Percentiles rank a stretch among this genome's conserved stretches.
phyloP scores from a whole-genome alignment of 2,113 vertebrate species.

The Carassius carassius region DNA sequence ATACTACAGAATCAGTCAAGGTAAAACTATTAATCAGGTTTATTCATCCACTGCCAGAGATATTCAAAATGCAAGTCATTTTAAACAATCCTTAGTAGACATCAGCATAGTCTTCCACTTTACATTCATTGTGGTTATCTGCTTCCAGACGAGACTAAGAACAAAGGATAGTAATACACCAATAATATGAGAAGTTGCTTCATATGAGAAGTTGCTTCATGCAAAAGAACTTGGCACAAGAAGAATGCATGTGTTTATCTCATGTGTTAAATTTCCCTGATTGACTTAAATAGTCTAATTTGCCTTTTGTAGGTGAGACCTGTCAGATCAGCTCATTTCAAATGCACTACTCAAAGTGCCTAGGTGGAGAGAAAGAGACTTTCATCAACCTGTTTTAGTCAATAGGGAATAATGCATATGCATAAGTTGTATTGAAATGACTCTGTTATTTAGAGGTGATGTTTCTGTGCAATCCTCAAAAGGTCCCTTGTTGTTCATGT shows the following conservation, averaged over 20 bases:
- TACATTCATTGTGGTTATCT: conserved; percentile 44
- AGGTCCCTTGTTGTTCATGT: conserved; percentile 69
- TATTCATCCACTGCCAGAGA: not conserved
- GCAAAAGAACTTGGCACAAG: conserved; percentile 61
- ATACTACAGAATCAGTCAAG: conserved; percentile 15
- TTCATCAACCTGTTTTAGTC: conserved; percentile 74
- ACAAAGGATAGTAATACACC: not conserved
- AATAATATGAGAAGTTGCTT: conserved; percentile 32
- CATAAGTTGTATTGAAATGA: conserved; percentile 78
- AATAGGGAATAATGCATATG: conserved; percentile 79
- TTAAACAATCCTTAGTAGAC: conserved; percentile 23
- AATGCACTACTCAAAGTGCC: conserved; percentile 67
- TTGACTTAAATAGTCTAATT: conserved; percentile 79
- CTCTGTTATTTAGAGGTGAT: conserved; percentile 69
- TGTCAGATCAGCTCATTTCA: conserved; percentile 70
- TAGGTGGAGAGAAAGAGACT: conserved; percentile 64
- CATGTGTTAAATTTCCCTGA: conserved; percentile 76
- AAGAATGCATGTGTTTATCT: conserved; percentile 66
- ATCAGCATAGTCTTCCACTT: conserved; percentile 29
- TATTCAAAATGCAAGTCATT: conserved; percentile 47
- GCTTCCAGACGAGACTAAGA: conserved; percentile 24
- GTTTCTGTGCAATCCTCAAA: conserved; percentile 73
- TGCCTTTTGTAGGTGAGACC: conserved; percentile 69
- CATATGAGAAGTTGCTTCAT: conserved; percentile 53
- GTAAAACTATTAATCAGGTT: conserved; percentile 8